These are phyloP conservation scores for Dioctria rufipes DNA, from an alignment of 2,888 invertebrate genomes.

Conservation along the genomic window DNA sequence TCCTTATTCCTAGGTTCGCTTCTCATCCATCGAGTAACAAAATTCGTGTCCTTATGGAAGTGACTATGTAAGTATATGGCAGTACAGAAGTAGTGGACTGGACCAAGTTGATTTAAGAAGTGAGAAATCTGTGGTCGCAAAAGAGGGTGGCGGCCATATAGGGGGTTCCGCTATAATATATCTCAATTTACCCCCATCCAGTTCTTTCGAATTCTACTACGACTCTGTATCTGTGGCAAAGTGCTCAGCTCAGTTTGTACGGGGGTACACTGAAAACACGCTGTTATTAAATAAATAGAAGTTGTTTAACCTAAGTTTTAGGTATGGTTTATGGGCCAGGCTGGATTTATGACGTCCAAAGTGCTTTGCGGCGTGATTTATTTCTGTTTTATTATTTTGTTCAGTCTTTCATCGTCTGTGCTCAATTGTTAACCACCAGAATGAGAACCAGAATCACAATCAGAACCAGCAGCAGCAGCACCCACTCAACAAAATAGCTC, in stretches of 20 bases:
- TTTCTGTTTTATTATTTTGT: constrained; percentile 21
- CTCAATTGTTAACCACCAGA: neutral
- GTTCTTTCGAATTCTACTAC: too few species aligned
- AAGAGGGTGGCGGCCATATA: too few species aligned
- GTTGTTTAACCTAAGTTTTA: constrained; percentile 18
- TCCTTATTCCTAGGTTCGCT: neutral
- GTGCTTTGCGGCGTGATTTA: constrained; percentile 54
- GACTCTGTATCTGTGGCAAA: too few species aligned
- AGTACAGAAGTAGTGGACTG: neutral
- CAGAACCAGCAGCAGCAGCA: too few species aligned
- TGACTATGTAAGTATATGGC: neutral
- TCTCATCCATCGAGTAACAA: neutral
- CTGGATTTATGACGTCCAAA: constrained; percentile 53
- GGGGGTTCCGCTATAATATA: neutral
- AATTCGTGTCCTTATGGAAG: neutral
- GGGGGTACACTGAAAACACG: neutral
- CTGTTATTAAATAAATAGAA: constrained; percentile 27
- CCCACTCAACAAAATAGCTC: neutral
- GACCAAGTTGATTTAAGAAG: constrained; percentile 29
- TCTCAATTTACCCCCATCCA: too few species aligned
- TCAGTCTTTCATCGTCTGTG: neutral
- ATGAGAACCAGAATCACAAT: too few species aligned
- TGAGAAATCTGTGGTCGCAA: neutral
- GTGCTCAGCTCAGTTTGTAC: neutral
- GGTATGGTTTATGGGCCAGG: constrained; percentile 18